Base-by-base conservation (phyloP, 1,140 invertebrate species). In the Procambarus virginalis region DNA sequence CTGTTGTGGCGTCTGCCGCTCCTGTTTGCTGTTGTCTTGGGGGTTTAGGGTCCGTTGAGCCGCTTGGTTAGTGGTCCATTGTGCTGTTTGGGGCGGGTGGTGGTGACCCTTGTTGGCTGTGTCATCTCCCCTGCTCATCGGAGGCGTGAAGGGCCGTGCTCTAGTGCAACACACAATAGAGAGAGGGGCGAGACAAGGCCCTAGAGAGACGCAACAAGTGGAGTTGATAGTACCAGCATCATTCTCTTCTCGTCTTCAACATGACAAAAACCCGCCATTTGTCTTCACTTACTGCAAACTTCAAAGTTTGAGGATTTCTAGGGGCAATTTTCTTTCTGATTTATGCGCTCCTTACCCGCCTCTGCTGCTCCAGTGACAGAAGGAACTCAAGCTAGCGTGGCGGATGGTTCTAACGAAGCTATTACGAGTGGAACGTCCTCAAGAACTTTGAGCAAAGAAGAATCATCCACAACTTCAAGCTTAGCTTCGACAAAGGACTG, bases 201-300 rank as follows among this genome's bases (percentile, higher is more conserved):
- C 68, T 22, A 10, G 68, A 73, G 6, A 34, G 64, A 4, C 10
- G 34, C 34, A 68, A 10, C 64, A 73, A 73, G 68, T 73, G 68
- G 68, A 6, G n/a, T 73, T 73, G 68, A 73, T 73, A 34, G n/a
- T 73, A 73, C 68, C 68, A 73, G 68, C 68, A 73, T 73, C 68
- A 34, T 34, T n/a, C 68, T 68, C 20, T 5, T 4, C 14, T 2
- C 20, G 6, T 34, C 22, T 6, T 73, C 68, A 34, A 73, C n/a
- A 73, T 73, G 22, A 73, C 68, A 73, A 55, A 55, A 1, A 4
- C 14, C 60, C 60, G 60, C 60, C 60, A 73, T 73, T 73, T 73
- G n/a, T 73, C 68, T 73, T 73, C 68, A 73, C 68, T 73, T 73
- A 34, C 68, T 10, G 5, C 22, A 22, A 73, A 34, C 68, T 34